These are phyloP conservation scores for Lutraria rhynchaena DNA, from an alignment of 1,140 invertebrate genomes.

Conservation along the genomic window DNA sequence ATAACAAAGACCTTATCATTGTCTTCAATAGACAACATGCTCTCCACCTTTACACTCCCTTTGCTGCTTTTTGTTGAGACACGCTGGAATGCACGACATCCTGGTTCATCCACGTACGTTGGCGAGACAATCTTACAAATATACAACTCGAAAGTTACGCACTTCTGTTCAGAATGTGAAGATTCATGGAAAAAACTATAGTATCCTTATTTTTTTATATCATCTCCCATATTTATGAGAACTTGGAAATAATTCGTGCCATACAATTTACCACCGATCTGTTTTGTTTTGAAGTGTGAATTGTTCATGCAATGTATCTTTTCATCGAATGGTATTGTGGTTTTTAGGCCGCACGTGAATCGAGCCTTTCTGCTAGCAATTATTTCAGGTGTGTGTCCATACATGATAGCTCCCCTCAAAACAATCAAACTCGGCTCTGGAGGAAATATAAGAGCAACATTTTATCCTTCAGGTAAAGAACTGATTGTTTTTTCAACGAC, in stretches of 20 bases:
- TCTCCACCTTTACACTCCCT: neutral
- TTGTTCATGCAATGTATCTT: neutral
- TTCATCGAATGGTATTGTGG: neutral
- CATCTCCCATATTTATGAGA: neutral
- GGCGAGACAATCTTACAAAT: neutral
- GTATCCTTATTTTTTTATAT: neutral
- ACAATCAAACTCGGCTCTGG: neutral
- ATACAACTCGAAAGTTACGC: neutral
- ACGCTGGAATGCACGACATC: neutral
- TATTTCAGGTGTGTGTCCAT: constrained; percentile 10
- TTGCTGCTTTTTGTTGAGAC: neutral
- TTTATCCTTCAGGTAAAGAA: neutral
- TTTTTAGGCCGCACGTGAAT: constrained; percentile 14
- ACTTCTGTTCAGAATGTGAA: neutral
- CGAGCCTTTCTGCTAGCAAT: constrained; percentile 7
- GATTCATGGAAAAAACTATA: neutral
- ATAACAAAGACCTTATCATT: neutral
- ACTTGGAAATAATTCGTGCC: constrained; percentile 1
- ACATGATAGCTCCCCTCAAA: constrained; percentile 22
- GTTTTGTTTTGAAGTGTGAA: neutral
- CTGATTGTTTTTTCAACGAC: constrained; percentile 41
- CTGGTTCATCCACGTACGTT: constrained; percentile 9
- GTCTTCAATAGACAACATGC: neutral
- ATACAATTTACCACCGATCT: neutral
- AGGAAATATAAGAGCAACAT: neutral